Evolutionary conservation across 2,113 vertebrate species (phyloP).

Genomic region (Corvus cornix): DNA sequence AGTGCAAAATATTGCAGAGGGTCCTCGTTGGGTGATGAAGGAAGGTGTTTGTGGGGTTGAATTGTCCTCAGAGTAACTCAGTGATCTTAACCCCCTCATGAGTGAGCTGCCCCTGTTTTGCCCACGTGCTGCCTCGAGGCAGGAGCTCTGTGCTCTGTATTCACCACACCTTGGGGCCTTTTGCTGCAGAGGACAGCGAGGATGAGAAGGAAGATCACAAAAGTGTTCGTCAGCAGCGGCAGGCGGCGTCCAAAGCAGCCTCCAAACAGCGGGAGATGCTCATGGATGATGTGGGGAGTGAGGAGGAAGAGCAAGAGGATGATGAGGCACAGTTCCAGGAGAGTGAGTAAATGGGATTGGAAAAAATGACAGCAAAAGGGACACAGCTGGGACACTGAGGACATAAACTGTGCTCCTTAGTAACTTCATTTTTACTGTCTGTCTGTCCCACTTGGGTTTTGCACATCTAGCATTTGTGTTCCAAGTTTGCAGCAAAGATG

Average conservation of each 20-base stretch:
- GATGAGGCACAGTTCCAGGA: constrained; percentile 89
- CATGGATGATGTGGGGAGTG: constrained; percentile 91
- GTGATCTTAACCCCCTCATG: background rate
- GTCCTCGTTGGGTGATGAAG: background rate
- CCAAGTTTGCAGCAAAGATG: background rate
- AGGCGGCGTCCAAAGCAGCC: constrained; percentile 96
- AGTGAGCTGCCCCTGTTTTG: background rate
- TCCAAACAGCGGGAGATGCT: constrained; percentile 98
- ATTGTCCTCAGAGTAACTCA: background rate
- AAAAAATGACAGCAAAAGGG: background rate
- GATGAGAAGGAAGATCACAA: constrained; percentile 94
- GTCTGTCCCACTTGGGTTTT: background rate
- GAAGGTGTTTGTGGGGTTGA: background rate
- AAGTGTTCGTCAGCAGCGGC: constrained; percentile 91
- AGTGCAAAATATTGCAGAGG: background rate
- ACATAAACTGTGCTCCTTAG: accelerated
- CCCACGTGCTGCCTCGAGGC: background rate
- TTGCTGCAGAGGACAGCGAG: constrained; percentile 88
- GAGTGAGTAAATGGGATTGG: constrained; percentile 76
- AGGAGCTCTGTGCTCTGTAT: background rate
- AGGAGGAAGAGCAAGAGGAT: constrained; percentile 92
- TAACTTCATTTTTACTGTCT: accelerated
- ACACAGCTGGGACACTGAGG: background rate
- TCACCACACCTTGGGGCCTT: background rate
- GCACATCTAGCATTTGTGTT: background rate